Evolutionary conservation across 1,140 invertebrate species (phyloP).

Genomic region (Wasmannia auropunctata): DNA sequence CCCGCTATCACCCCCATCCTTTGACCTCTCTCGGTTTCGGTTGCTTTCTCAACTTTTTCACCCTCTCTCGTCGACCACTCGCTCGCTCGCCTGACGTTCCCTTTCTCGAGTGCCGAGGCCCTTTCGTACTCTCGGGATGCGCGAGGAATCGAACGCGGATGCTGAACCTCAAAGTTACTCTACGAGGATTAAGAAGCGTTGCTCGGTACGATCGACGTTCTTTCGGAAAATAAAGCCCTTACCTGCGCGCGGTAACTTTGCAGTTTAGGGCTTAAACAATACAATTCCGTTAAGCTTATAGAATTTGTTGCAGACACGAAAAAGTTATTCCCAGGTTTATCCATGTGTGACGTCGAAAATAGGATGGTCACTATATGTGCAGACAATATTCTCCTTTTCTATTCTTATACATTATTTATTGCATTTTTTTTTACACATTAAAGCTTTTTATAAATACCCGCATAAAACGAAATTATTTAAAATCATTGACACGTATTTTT

Average conservation of each 20-base stretch:
- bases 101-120: slow-evolving; percentile 12
- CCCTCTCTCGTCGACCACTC: slow-evolving; percentile 8
- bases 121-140: slow-evolving; percentile 10
- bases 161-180: slow-evolving; percentile 23
- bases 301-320: not conserved
- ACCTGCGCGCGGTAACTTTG: not conserved
- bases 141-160: slow-evolving; percentile 16
- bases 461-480: not conserved
- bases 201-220: not conserved
- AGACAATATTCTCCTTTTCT: not conserved
- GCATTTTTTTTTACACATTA: not conserved
- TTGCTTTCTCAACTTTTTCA: slow-evolving; percentile 48
- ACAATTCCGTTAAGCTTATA: not conserved
- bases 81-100: slow-evolving; percentile 3
- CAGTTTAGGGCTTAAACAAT: not conserved
- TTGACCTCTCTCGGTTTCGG: not conserved
- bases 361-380: not conserved
- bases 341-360: not conserved
- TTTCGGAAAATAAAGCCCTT: not conserved
- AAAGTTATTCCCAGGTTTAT: not conserved
- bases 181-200: not conserved
- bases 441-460: not conserved
- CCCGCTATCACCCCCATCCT: not conserved
- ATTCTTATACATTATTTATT: not conserved
- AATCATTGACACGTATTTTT: not conserved